Evolutionary conservation across 2,113 vertebrate genomes (phyloP).

Genomic region (Bostrychus sinensis): DNA sequence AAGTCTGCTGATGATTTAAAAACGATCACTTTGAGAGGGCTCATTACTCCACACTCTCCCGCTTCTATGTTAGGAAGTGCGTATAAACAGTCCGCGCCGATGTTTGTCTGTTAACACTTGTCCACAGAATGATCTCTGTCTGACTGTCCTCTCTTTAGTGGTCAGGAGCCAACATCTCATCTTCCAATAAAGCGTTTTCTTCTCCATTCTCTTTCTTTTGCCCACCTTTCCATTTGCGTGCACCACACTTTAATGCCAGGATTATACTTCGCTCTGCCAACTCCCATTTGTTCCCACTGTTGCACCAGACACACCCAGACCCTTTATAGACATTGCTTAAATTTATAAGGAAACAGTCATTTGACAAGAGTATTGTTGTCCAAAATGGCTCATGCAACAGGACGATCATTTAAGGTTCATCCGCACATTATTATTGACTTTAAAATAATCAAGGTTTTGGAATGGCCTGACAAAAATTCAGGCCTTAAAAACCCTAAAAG

Average conservation of each 20-base stretch:
- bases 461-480: neutral
- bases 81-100: conserved; percentile 46
- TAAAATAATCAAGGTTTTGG: neutral
- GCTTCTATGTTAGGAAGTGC: conserved; percentile 56
- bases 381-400: conserved; percentile 2
- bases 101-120: conserved; percentile 65
- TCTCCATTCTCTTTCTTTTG: conserved; percentile 13
- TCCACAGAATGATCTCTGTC: conserved; percentile 28
- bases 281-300: conserved; percentile 47
- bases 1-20: conserved; percentile 57
- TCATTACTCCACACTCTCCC: conserved; percentile 47
- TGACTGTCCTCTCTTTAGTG: conserved; percentile 53
- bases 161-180: conserved; percentile 49
- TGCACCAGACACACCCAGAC: conserved; percentile 42
- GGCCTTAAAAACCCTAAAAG: no score
- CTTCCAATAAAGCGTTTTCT: conserved; percentile 22
- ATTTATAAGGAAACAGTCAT: neutral
- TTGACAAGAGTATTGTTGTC: neutral
- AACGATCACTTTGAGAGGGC: conserved; percentile 55
- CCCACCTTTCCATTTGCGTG: conserved; percentile 62
- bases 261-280: conserved; percentile 52
- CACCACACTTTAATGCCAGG: conserved; percentile 41
- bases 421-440: neutral
- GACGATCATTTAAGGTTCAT: conserved; percentile 2
- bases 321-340: conserved; percentile 14